These are phyloP conservation scores for Anadara kagoshimensis DNA, from an alignment of 1,140 invertebrate genomes.

Conservation along the genomic window DNA sequence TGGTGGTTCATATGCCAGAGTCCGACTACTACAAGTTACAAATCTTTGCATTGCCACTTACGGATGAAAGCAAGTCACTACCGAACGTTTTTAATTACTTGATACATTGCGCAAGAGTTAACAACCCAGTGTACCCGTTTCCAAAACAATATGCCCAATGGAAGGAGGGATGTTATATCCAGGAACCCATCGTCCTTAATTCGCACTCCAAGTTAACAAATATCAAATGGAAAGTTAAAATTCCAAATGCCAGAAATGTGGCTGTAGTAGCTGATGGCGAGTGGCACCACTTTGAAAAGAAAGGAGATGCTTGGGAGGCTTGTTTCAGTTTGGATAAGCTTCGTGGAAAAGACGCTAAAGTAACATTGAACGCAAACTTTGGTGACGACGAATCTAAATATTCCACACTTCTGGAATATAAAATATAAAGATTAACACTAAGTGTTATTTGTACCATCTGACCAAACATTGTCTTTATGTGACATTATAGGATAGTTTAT, in stretches of 20 bases:
- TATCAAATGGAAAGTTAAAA: conserved; percentile 56
- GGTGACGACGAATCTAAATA: conserved; percentile 57
- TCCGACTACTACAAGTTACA: conserved; percentile 68
- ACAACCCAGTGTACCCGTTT: conserved; percentile 52
- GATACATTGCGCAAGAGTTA: conserved; percentile 50
- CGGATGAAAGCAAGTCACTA: conserved; percentile 60
- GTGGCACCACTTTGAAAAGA: conserved; percentile 67
- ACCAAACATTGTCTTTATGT: too few relatives aligned
- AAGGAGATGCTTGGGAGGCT: conserved; percentile 57
- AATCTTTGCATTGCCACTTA: conserved; percentile 62
- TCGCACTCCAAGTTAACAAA: conserved; percentile 44
- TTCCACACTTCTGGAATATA: conserved; percentile 68
- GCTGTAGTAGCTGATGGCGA: conserved; percentile 67
- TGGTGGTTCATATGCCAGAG: conserved; percentile 60
- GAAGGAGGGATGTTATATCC: conserved; percentile 71
- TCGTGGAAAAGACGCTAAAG: conserved; percentile 59
- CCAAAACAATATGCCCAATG: conserved; percentile 72
- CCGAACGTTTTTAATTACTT: conserved; percentile 71
- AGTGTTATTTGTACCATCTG: too few relatives aligned
- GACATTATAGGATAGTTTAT: too few relatives aligned
- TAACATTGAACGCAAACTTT: conserved; percentile 67
- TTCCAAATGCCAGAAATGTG: conserved; percentile 65
- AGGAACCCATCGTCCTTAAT: conserved; percentile 59
- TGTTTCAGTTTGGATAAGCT: conserved; percentile 54
- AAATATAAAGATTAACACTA: conserved; percentile 1